Conservation (phyloP, 1,140 invertebrate species). For the Plectrocnemia conspersa region DNA sequence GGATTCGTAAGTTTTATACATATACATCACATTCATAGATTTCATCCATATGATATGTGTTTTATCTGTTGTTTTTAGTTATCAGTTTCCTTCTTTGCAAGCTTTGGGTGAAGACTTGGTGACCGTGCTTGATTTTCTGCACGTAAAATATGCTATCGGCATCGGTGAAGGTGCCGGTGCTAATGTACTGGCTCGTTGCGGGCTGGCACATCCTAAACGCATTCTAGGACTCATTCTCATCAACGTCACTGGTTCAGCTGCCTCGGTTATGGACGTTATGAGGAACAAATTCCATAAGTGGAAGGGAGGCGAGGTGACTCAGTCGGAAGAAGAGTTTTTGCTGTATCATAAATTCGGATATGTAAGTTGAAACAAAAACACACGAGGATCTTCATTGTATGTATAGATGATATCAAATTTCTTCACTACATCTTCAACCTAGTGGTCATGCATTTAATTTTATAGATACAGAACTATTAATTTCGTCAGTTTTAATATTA, state of each 20-base stretch:
- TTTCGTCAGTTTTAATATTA: too few relatives aligned
- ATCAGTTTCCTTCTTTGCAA: slow-evolving; percentile 77
- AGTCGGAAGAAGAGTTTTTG: slow-evolving; percentile 77
- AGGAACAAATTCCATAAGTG: slow-evolving; percentile 79
- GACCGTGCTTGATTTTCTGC: slow-evolving; percentile 75
- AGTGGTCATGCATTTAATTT: background rate
- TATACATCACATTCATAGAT: background rate
- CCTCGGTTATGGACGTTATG: slow-evolving; percentile 82
- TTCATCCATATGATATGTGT: background rate
- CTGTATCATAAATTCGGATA: slow-evolving; percentile 88
- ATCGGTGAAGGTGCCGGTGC: slow-evolving; percentile 87
- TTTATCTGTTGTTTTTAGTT: slow-evolving; percentile 50
- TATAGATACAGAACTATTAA: background rate
- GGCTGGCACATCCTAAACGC: slow-evolving; percentile 69
- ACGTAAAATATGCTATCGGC: slow-evolving; percentile 73
- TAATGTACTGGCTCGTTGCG: slow-evolving; percentile 82
- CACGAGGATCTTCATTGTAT: too few relatives aligned
- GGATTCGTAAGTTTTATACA: slow-evolving; percentile 54
- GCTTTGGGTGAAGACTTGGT: slow-evolving; percentile 79
- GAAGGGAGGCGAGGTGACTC: slow-evolving; percentile 66
- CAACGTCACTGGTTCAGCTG: slow-evolving; percentile 83
- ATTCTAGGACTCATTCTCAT: slow-evolving; percentile 74
- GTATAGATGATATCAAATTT: slow-evolving; percentile 4
- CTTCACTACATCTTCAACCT: background rate
- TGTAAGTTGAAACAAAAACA: slow-evolving; percentile 72